These are phyloP conservation scores for Oncorhynchus kisutch DNA, from an alignment of 2,113 vertebrate genomes.

Conservation along the genomic window DNA sequence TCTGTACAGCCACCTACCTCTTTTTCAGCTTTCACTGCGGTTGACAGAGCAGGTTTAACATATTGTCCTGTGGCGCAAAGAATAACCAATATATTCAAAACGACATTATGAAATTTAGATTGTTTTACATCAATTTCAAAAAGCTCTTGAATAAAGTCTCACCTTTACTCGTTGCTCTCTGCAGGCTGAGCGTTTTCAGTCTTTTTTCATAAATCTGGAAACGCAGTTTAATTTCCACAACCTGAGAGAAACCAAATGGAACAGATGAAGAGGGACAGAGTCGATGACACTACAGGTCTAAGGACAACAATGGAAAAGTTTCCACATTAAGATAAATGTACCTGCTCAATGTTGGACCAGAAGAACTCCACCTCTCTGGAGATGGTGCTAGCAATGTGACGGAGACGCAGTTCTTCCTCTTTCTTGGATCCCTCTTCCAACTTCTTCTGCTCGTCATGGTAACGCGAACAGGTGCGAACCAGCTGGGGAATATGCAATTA, in stretches of 20 bases:
- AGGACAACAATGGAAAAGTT: not conserved
- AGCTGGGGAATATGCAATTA: slow-evolving; percentile 68
- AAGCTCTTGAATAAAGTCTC: slow-evolving; percentile 21
- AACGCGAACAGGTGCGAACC: slow-evolving; percentile 87
- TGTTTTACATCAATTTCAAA: not conserved
- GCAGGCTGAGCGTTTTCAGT: slow-evolving; percentile 80
- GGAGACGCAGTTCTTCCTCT: slow-evolving; percentile 81
- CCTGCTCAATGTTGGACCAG: slow-evolving; percentile 93
- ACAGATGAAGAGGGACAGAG: not conserved
- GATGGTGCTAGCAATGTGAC: slow-evolving; percentile 85
- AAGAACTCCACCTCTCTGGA: slow-evolving; percentile 90
- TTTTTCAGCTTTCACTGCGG: slow-evolving; percentile 69
- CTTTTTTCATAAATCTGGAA: slow-evolving; percentile 89
- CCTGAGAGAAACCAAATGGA: slow-evolving; percentile 62
- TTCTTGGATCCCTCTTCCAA: slow-evolving; percentile 78
- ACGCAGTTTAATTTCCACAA: slow-evolving; percentile 90
- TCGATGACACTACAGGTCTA: not conserved
- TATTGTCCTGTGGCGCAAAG: slow-evolving; percentile 66
- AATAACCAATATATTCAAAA: slow-evolving; percentile 1
- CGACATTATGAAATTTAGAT: not conserved
- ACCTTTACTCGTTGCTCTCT: slow-evolving; percentile 80
- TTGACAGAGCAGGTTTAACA: slow-evolving; percentile 50
- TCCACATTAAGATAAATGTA: slow-evolving; percentile 41
- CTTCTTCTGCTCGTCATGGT: slow-evolving; percentile 84
- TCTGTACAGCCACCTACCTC: slow-evolving; percentile 48